Percentiles rank a stretch among this genome's conserved stretches.
These are phyloP conservation scores for Turdus rufiventris DNA, from an alignment of 2,113 vertebrate genomes.

Conservation along the genomic window DNA sequence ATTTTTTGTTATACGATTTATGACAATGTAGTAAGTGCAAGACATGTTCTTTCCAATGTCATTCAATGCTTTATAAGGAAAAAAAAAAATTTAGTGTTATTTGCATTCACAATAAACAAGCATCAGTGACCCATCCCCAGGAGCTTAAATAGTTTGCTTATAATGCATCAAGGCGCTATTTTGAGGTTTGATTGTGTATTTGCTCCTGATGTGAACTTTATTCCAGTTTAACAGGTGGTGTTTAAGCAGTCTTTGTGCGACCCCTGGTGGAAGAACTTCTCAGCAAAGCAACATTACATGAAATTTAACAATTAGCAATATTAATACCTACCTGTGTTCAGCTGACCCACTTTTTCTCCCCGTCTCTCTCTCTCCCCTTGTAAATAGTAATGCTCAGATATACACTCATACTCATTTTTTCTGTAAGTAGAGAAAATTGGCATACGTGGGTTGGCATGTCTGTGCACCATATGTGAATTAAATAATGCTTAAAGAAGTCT, in stretches of 20 bases:
- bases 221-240: neutral
- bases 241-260: neutral
- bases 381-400: neutral
- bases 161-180: neutral
- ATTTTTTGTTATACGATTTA: neutral
- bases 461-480: neutral
- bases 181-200: neutral
- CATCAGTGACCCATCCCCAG: neutral
- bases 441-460: accelerated
- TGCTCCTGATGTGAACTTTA: neutral
- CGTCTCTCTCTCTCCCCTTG: no score
- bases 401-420: neutral
- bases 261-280: neutral
- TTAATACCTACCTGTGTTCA: neutral
- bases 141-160: neutral
- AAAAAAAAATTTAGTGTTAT: neutral
- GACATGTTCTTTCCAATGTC: neutral
- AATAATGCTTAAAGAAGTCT: neutral
- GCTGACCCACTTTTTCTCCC: neutral
- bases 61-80: neutral
- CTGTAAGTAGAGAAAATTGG: neutral
- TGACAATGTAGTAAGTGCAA: neutral
- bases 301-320: neutral
- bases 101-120: neutral
- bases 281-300: neutral